Base-by-base conservation (phyloP, 2,888 invertebrate species). In the Orchestes rusci region DNA sequence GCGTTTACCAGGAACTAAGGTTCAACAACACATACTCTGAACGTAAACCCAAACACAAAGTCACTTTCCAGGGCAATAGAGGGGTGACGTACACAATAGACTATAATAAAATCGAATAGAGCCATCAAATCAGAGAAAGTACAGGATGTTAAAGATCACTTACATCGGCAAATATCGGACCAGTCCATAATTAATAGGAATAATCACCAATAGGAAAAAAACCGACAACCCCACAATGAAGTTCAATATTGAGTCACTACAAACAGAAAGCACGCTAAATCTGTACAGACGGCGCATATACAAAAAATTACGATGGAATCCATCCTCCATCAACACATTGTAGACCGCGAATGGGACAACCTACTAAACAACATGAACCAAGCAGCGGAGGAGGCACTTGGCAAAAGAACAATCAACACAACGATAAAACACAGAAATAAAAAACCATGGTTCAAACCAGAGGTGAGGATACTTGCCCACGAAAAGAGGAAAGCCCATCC, bases 1-100 rank as follows among this genome's bases (percentile, higher is more conserved):
- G 27, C 27, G 27, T 12, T 2, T 27, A 27, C 27, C 27, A 27
- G 27, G 27, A 27, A 27, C 27, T 27, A 27, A 27, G 27, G 27
- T n/a, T 27, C n/a, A 27, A 27, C 27, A 27, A 27, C 27, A 27
- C 27, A 27, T 27, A 27, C 27, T 27, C n/a, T 27, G n/a, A 27
- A 27, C 27, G n/a, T 12, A 27, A 27, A 27, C 2, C 27, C 27
- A 10, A 27, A 27, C 27, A 27, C 27, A 27, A 27, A 27, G 27
- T 27, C 27, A 27, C 27, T 10, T 27, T 27, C n/a, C 27, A 27
- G 27, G 27, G 27, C 27, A 27, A 2, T 2, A 27, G 2, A 27
- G 27, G 27, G 27, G 2, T 27, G n/a, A 27, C 27, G 27, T 27
- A 10, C 27, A 27, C 27, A 27, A 27, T 27, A 27, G 27, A 27